phyloP scores from a whole-genome alignment of 2,113 vertebrate genomes.

The Heterotilapia buettikoferi region DNA sequence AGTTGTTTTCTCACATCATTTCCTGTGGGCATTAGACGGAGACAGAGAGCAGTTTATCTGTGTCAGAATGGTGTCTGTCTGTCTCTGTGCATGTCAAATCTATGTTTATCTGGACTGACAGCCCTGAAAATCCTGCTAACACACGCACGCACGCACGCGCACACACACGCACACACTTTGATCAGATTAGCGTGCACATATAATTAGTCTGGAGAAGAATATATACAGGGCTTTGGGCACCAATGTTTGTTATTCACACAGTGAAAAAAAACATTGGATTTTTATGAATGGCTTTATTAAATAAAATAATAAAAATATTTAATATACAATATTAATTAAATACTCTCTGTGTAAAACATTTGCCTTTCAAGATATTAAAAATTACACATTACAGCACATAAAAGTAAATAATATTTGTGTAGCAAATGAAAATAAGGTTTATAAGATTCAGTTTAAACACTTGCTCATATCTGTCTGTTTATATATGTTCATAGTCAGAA shows the following conservation, averaged over 20 bases:
- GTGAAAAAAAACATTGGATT: neutral
- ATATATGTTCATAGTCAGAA: neutral
- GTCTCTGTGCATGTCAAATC: neutral
- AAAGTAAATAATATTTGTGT: neutral
- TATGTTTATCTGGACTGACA: conserved; percentile 31
- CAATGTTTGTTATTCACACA: neutral
- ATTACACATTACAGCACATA: neutral
- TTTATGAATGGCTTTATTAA: neutral
- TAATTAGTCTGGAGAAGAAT: neutral
- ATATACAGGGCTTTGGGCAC: neutral
- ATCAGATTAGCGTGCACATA: neutral
- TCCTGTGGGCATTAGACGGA: neutral
- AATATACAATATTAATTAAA: neutral
- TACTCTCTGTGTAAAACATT: neutral
- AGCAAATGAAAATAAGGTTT: neutral
- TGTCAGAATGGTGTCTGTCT: conserved; percentile 35
- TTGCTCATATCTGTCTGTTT: neutral
- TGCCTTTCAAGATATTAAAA: neutral
- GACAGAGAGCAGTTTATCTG: conserved; percentile 30
- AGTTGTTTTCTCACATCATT: neutral
- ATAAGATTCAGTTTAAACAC: neutral
- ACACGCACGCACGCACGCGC: accelerated
- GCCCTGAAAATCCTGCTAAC: conserved; percentile 11
- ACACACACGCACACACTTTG: accelerated
- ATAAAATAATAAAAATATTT: neutral